A percentile compares a stretch with the other conserved stretches of the same genome.
Evolutionary conservation across 2,888 invertebrate species (phyloP).

Genomic region (Sminthurinus aureus): DNA sequence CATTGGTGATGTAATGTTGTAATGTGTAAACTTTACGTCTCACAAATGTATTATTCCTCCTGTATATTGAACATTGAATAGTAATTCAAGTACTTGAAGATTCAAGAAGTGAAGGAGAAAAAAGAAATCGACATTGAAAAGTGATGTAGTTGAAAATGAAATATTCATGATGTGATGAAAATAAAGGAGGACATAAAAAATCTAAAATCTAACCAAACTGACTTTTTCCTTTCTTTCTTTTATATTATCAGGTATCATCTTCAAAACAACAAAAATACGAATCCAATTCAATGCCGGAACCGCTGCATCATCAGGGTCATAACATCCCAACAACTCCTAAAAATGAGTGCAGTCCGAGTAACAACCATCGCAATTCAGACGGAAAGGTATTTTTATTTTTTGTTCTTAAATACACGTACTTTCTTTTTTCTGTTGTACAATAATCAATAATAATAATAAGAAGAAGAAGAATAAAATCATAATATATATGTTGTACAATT

Average conservation of each 20-base stretch:
- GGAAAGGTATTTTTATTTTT: slow-evolving; percentile 35
- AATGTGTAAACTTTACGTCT: too few relatives aligned
- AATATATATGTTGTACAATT: too few relatives aligned
- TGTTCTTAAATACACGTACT: neutral
- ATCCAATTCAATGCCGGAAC: slow-evolving; percentile 37
- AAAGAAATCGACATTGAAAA: too few relatives aligned
- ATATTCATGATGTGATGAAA: neutral
- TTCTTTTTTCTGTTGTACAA: neutral
- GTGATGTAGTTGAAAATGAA: neutral
- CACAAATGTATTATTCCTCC: too few relatives aligned
- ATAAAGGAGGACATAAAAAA: neutral
- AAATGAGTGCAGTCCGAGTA: slow-evolving; percentile 33
- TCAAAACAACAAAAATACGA: slow-evolving; percentile 31
- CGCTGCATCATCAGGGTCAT: slow-evolving; percentile 32
- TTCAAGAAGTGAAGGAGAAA: too few relatives aligned
- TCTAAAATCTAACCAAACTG: slow-evolving; percentile 12
- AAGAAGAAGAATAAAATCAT: too few relatives aligned
- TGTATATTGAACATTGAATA: too few relatives aligned
- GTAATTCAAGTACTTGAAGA: too few relatives aligned
- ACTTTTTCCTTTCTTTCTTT: neutral
- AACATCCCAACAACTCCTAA: slow-evolving; percentile 13
- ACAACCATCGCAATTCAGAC: slow-evolving; percentile 29
- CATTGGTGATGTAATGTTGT: too few relatives aligned
- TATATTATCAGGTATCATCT: slow-evolving; percentile 20
- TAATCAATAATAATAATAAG: neutral